These are phyloP conservation scores for Motacilla tschutschensis DNA, from an alignment of 2,113 vertebrate genomes.

Conservation along the genomic window DNA sequence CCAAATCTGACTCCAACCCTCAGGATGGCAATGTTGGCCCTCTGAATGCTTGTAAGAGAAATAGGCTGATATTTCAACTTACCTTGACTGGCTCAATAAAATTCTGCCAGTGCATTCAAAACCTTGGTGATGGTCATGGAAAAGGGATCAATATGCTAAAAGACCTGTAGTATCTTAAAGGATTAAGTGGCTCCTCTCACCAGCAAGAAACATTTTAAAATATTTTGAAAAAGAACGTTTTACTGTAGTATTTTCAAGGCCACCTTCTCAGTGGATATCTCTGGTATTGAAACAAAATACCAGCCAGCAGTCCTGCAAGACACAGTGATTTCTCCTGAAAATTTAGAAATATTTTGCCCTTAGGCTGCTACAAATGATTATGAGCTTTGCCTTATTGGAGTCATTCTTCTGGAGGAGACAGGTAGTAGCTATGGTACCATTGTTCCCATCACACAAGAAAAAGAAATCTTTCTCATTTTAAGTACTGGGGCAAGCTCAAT, in stretches of 20 bases:
- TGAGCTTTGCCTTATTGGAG: background rate
- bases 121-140: background rate
- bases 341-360: background rate
- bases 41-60: background rate
- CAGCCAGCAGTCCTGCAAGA: background rate
- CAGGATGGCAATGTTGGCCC: rapidly evolving
- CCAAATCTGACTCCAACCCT: background rate
- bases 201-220: background rate
- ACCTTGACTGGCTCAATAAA: rapidly evolving
- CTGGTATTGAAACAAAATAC: background rate
- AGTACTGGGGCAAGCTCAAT: background rate
- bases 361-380: background rate
- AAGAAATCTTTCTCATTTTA: background rate
- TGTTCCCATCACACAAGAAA: background rate
- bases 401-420: background rate
- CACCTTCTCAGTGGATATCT: background rate
- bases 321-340: background rate
- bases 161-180: background rate
- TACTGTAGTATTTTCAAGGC: background rate
- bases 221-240: background rate
- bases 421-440: background rate
- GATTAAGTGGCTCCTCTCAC: background rate
- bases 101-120: background rate
- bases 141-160: background rate
- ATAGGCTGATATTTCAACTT: background rate